Evolutionary conservation across 1,140 invertebrate genomes (phyloP), one percentile per base, ranked within the genome.

Genomic region (Dendrolimus kikuchii): DNA sequence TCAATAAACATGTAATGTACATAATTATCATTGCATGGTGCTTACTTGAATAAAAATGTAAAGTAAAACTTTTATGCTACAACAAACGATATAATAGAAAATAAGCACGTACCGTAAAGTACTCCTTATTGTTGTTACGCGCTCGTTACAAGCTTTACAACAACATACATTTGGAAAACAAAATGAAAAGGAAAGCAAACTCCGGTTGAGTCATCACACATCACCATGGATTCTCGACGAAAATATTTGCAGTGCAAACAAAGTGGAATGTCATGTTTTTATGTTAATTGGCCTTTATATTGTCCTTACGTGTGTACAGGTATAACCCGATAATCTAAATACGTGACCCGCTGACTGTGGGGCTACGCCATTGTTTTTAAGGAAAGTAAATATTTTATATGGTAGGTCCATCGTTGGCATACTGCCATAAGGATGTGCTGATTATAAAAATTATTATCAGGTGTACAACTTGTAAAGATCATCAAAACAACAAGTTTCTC

Each of bases 271-370:
- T 53, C 51, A 59, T 61, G 58, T 64, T 67, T 23, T 23, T 59
- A 68, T 72, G 63, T 70, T 58, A 71, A 71, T 69, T 59, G 53
- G 51, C 55, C 53, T 68, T 51, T 66, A 55, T 60, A 60, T 61
- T 64, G 53, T 58, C 61, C 62, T 66, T 67, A 62, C 60, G 62
- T 60, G 63, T 61, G 51, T 23, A 23, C 51, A 55, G 49, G 50
- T 62, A 58, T 67, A 66, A 58, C 62, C 66, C 52, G 64, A 66
- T 73, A 65, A 68, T 63, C 53, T 58, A 40, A 53, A 55, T 60
- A 66, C 63, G 64, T 68, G 66, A 62, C 58, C 55, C 48, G 53
- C 36, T 40, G 45, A 4, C 23, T 54, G 38, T 59, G 51, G 45
- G 47, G 39, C 41, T 53, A 41, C 39, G 44, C 58, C 23, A 54